Evolutionary conservation across 37 sponge, comb jelly and placozoan genomes (phyloP), one percentile per base, ranked within the genome.

Genomic region (Aphrocallistes beatrix): DNA sequence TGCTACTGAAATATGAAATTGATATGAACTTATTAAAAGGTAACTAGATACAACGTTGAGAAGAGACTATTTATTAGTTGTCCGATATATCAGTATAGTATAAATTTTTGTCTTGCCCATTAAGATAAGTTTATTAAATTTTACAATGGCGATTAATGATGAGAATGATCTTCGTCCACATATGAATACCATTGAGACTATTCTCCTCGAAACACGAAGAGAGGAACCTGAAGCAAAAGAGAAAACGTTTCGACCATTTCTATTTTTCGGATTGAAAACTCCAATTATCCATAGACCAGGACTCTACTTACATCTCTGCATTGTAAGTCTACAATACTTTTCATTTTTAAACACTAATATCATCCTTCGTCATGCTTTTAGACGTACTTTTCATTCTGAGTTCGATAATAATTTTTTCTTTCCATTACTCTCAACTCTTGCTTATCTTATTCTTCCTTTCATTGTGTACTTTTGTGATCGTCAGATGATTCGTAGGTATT

Each of bases 401-500:
- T 60, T 60, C n/a, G 3, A 60, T 25, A 60, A 60, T 28, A 30
- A 60, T 60, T 60, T 60, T 30, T 3, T 30, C 3, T 32, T 6
- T 32, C 75, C 75, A 19, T 30, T 60, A 19, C 75, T 60, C n/a
- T 60, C 75, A 25, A 25, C 75, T 60, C 28, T 60, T 19, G 10
- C 75, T 6, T 60, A 60, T 13, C 75, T 60, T 3, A 21, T 60
- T 28, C 10, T 60, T 60, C 75, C 75, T 8, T 60, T 60, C n/a
- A 60, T 60, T 30, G 75, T 60, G n/a, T 60, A 60, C n/a, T 60
- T 60, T 30, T 60, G 75, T 60, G 75, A 60, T 60, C 75, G 75
- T 13, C 75, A 60, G 34, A 60, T 60, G 75, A 60, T 60, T 19
- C 8, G 75, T 13, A 60, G 75, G 34, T 60, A 60, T 60, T 25